These are phyloP conservation scores for Sebastes miniatus DNA, from an alignment of 2,797 vertebrate species.

Conservation along the genomic window DNA sequence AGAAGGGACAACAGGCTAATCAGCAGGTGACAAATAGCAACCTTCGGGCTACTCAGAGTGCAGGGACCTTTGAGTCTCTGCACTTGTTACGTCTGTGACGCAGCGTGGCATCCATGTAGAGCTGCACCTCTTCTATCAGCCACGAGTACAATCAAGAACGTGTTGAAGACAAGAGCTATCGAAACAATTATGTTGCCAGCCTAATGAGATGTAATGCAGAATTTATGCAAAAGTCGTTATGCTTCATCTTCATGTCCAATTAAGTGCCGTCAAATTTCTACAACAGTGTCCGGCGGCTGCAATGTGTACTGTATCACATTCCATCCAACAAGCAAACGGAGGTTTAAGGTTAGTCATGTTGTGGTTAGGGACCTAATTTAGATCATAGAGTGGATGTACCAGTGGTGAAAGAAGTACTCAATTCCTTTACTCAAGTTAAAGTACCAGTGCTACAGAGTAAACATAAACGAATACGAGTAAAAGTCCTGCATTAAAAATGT, in stretches of 20 bases:
- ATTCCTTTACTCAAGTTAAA: too few species aligned
- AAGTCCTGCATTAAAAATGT: too few species aligned
- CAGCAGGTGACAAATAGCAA: constrained; percentile 15
- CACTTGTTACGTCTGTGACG: constrained; percentile 1
- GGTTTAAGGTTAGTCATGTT: background rate
- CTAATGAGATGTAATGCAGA: too few species aligned
- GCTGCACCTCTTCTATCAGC: background rate
- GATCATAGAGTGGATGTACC: accelerated
- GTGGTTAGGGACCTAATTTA: background rate
- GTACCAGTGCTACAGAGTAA: accelerated
- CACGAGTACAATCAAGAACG: background rate
- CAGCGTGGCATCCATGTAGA: background rate
- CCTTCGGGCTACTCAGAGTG: background rate
- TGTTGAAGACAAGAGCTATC: too few species aligned
- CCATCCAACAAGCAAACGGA: too few species aligned
- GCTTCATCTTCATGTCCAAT: too few species aligned
- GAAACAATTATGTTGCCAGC: too few species aligned
- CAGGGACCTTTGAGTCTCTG: background rate
- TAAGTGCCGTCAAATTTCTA: too few species aligned
- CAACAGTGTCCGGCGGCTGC: too few species aligned
- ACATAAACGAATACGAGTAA: too few species aligned
- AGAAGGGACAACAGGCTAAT: constrained; percentile 27
- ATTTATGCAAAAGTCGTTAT: too few species aligned
- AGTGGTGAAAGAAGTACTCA: background rate
- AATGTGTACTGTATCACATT: too few species aligned